These are phyloP conservation scores for Hypocryptadius cinnamomeus DNA, from an alignment of 2,113 vertebrate genomes.

Conservation along the genomic window DNA sequence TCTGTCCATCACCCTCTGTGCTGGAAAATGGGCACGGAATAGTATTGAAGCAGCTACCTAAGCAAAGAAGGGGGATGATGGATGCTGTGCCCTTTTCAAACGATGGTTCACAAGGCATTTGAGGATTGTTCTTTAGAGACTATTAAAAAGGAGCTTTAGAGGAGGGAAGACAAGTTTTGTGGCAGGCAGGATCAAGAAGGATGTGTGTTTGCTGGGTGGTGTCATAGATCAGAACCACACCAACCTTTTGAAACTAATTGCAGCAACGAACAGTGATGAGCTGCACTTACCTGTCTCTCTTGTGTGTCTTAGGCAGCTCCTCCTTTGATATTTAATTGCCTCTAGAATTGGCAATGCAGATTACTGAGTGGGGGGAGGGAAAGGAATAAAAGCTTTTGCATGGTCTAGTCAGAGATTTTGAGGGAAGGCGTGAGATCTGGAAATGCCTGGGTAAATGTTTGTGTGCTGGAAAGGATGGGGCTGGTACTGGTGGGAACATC, in stretches of 20 bases:
- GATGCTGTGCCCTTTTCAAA: constrained; percentile 49
- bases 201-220: constrained; percentile 14
- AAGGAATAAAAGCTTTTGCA: not conserved
- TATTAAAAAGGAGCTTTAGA: constrained; percentile 30
- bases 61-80: constrained; percentile 29
- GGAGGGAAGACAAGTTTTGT: not conserved
- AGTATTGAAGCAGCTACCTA: not conserved
- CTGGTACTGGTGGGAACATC: not conserved
- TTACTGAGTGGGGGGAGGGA: fast-evolving
- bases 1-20: not conserved
- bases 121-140: constrained; percentile 42
- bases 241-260: constrained; percentile 42
- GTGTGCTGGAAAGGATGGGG: not conserved
- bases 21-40: not conserved
- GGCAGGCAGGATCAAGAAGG: constrained; percentile 35
- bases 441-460: not conserved
- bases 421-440: not conserved
- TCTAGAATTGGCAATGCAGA: not conserved
- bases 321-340: constrained; percentile 26
- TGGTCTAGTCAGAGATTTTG: not conserved
- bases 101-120: not conserved
- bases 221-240: constrained; percentile 19
- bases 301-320: not conserved
- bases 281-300: not conserved
- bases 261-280: not conserved